These are phyloP conservation scores for Habropoda laboriosa DNA, from an alignment of 1,140 invertebrate genomes.

Conservation along the genomic window DNA sequence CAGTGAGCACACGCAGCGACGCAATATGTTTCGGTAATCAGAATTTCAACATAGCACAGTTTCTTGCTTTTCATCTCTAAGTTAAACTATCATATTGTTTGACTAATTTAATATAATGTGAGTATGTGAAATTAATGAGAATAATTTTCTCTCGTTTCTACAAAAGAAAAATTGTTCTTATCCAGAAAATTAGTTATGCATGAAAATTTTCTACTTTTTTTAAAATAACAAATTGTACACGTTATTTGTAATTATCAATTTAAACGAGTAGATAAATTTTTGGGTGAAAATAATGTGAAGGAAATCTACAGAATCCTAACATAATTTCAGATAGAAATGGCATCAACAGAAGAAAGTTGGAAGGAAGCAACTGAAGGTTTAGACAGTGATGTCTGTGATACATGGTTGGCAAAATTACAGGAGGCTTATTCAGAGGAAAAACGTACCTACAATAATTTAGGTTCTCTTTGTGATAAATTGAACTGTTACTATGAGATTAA, in stretches of 20 bases:
- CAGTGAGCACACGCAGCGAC: slow-evolving; percentile 21
- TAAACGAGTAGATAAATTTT: background rate
- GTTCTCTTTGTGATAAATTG: slow-evolving; percentile 80
- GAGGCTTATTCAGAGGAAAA: slow-evolving; percentile 78
- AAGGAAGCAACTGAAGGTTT: slow-evolving; percentile 75
- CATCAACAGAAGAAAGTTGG: slow-evolving; percentile 77
- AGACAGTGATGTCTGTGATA: slow-evolving; percentile 68
- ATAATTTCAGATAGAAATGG: slow-evolving; percentile 66
- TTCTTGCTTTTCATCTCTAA: slow-evolving; percentile 40
- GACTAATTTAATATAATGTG: slow-evolving; percentile 23
- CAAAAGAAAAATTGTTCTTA: no score
- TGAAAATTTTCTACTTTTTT: no score
- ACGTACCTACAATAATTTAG: slow-evolving; percentile 81
- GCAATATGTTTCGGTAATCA: slow-evolving; percentile 61
- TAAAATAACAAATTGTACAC: background rate
- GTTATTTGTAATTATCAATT: background rate
- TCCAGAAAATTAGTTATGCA: background rate
- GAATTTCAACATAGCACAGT: slow-evolving; percentile 25
- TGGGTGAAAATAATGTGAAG: background rate
- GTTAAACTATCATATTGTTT: slow-evolving; percentile 31
- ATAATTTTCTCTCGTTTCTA: background rate
- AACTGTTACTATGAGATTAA: slow-evolving; percentile 80
- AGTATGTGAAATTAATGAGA: background rate
- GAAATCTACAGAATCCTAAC: background rate
- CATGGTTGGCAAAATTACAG: slow-evolving; percentile 74